Evolutionary conservation across 1,140 invertebrate species (phyloP), one percentile per base, ranked within the genome.

Genomic region (Varroa destructor): DNA sequence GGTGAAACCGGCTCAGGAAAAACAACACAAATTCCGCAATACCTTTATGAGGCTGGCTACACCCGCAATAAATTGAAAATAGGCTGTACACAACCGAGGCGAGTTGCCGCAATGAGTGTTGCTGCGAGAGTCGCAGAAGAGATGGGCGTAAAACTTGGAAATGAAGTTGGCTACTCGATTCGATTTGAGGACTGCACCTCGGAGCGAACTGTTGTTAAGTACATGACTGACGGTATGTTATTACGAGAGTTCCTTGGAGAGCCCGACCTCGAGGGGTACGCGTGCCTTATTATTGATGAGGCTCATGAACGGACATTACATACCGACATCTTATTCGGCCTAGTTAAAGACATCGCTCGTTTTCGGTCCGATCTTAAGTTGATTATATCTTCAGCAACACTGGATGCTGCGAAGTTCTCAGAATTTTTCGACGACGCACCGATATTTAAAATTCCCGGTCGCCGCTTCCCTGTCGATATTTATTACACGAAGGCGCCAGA

Each of bases 201-300:
- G 37, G 86, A 88, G 76, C 79, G 85, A 71, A 86, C 86, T 37
- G 77, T 86, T 4, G 86, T 99, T n/a, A 99, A 99, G 81, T 99
- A 99, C 77, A 98, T 99, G 95, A 99, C 97, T 56, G 97, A 99
- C 82, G 97, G 97, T 78, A 99, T 97, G 77, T 79, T 99, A 58
- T 87, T 99, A 67, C 83, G 96, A 78, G 97, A 99, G 82, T 99
- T 98, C 81, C 83, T 99, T 1, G 90, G 90, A 72, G 96, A 99
- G 81, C 95, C 95, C 0, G 94, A 97, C 83, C 82, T 99, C 42
- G 87, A 92, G 14, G 88, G 89, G 1, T 98, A 94, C 91, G 76
- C 77, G 55, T 94, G 97, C 0, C 91, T 99, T 87, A 99, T 99
- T 73, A 96, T 99, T 78, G 96, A 99, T 79, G 97, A 99, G 84